These are phyloP conservation scores for Psittacus erithacus DNA, from an alignment of 2,113 vertebrate species.

Conservation along the genomic window DNA sequence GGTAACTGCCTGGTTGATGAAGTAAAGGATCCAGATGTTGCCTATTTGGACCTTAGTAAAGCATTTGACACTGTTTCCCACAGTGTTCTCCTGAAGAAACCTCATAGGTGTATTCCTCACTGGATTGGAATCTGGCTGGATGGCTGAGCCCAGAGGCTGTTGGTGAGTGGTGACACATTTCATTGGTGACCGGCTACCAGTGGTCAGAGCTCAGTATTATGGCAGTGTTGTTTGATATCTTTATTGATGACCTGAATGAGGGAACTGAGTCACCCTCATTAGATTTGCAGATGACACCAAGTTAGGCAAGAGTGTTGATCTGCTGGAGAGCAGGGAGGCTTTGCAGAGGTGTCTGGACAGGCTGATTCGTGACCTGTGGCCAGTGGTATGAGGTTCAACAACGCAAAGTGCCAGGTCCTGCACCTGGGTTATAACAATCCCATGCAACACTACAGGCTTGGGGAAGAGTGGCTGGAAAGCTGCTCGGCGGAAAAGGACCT, in stretches of 20 bases:
- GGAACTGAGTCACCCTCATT: background rate
- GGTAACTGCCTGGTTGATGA: background rate
- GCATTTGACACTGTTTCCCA: background rate
- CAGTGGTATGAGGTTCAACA: background rate
- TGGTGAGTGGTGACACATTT: background rate
- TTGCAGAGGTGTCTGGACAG: background rate
- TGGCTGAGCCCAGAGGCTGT: background rate
- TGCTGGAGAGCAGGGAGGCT: background rate
- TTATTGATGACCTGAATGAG: background rate
- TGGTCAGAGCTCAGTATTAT: background rate
- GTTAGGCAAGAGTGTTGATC: background rate
- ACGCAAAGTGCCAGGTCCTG: background rate
- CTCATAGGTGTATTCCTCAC: background rate
- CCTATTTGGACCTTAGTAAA: background rate
- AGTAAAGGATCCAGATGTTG: background rate
- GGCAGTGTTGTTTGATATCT: background rate
- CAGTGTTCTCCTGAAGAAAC: background rate
- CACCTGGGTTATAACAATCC: background rate
- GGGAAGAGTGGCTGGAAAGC: background rate
- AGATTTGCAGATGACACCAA: background rate
- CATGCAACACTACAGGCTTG: background rate
- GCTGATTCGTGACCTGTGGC: background rate
- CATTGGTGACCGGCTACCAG: background rate
- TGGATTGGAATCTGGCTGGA: background rate
- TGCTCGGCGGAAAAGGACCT: background rate